These are phyloP conservation scores for Catostomus latipinnis DNA, from an alignment of 2,797 vertebrate species.

Conservation along the genomic window DNA sequence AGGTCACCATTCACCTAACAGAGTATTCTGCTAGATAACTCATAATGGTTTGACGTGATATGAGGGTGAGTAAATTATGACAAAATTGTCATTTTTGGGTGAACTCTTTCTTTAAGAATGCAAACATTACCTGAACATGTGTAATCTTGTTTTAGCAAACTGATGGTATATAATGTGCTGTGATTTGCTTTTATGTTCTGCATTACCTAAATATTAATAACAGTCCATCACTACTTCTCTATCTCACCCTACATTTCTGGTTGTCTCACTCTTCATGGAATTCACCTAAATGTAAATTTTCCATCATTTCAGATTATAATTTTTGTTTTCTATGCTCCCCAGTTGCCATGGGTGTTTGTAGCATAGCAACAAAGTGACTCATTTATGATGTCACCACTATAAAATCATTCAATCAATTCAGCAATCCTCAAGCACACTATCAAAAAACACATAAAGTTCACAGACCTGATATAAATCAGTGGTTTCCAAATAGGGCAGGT, in stretches of 20 bases:
- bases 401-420: conserved; percentile 15
- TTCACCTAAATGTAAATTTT: conserved; percentile 33
- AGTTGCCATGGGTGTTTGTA: conserved; percentile 44
- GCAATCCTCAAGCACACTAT: neutral
- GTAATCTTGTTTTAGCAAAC: too few species aligned
- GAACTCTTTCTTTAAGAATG: too few species aligned
- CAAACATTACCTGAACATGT: too few species aligned
- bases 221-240: neutral
- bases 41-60: too few species aligned
- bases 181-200: conserved; percentile 2
- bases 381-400: conserved; percentile 19
- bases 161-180: too few species aligned
- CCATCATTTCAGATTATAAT: conserved; percentile 14
- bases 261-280: conserved; percentile 24
- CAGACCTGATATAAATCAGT: neutral
- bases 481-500: too few species aligned
- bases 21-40: too few species aligned
- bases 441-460: neutral
- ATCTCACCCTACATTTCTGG: neutral
- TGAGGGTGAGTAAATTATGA: too few species aligned
- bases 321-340: conserved; percentile 13
- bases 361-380: conserved; percentile 41
- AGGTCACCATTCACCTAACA: too few species aligned
- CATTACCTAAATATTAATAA: conserved; percentile 12
- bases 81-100: too few species aligned